phyloP scores from a whole-genome alignment of 2,797 vertebrate species.

The Neosilurus mollespiculum region DNA sequence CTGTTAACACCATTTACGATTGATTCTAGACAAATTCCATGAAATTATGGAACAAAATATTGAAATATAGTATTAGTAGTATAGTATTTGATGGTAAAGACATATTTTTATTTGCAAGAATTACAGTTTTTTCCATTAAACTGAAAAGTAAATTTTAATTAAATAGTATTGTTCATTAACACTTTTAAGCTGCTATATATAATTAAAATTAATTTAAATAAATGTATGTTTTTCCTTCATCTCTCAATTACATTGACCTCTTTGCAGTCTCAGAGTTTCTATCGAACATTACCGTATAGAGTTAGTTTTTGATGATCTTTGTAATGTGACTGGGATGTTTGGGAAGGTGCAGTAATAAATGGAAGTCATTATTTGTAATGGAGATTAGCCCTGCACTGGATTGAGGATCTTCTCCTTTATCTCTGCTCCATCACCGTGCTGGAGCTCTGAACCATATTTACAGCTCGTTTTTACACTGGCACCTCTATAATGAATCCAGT shows the following conservation, averaged over 20 bases:
- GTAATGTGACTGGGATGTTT: conserved; percentile 20
- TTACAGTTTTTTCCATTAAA: too few relatives aligned
- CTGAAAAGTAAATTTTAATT: too few relatives aligned
- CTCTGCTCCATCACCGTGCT: conserved; percentile 7
- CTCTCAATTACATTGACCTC: too few relatives aligned
- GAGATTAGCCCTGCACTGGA: conserved; percentile 20
- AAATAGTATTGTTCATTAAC: not conserved
- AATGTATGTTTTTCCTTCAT: not conserved
- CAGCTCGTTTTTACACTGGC: conserved; percentile 27
- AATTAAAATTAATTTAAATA: not conserved
- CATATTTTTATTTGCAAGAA: too few relatives aligned
- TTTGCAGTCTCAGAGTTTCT: not conserved
- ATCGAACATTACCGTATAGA: not conserved
- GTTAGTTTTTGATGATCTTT: conserved; percentile 2
- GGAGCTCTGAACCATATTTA: conserved; percentile 35
- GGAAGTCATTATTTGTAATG: conserved; percentile 28
- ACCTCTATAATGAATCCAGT: conserved; percentile 32
- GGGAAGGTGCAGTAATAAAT: conserved; percentile 28
- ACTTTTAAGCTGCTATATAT: not conserved
- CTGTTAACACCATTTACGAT: too few relatives aligned
- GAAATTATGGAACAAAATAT: too few relatives aligned
- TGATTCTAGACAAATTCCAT: too few relatives aligned
- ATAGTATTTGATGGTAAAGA: too few relatives aligned
- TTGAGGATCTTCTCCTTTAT: conserved; percentile 22
- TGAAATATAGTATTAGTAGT: too few relatives aligned